Base-by-base conservation (phyloP, 1,140 invertebrate species). In the Lordiphosa clarofinis region DNA sequence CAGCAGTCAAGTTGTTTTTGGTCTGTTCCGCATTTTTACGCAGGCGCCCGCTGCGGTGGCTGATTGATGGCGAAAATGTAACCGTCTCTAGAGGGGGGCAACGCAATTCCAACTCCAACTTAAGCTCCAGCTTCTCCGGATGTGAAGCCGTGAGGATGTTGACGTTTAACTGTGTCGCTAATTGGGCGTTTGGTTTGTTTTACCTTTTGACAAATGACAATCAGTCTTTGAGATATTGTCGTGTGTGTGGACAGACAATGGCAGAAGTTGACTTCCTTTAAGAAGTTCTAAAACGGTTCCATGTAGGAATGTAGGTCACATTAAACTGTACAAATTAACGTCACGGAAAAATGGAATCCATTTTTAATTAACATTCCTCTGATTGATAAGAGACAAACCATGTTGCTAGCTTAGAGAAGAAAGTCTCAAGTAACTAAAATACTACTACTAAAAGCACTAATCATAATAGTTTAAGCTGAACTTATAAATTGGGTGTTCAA, bases 141-240 rank as follows among this genome's bases (percentile, higher is more conserved):
- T 82, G 78, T 84, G 53, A 38, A 64, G 76, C 72, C 73, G 76
- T 82, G 78, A 82, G 76, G 76, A 82, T 82, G 76, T 82, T 82
- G 78, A 82, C 76, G 76, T 82, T 82, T 82, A 82, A 82, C 76
- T 84, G 76, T 76, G 79, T 64, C 68, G 78, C 72, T 82, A 82
- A 82, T 82, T 82, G 76, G 76, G 37, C 76, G 78, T 81, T 57
- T 35, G 36, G 59, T 49, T 59, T 59, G 6, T 37, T 35, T 53
- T 9, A 37, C 73, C 68, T 73, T 62, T 56, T 81, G 75, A 70
- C 70, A 78, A 78, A 78, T 78, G 64, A 79, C 74, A 78, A 73
- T 56, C 71, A 53, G 48, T 35, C 40, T 31, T 44, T 56, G 60
- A 57, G 56, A 68, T 70, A 56, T 60, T 66, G 68, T 56, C 63